Evolutionary conservation across 35 echinoderm and acorn worm species (phyloP), one percentile per base, ranked within the genome.

Genomic region (Strongylocentrotus purpuratus): DNA sequence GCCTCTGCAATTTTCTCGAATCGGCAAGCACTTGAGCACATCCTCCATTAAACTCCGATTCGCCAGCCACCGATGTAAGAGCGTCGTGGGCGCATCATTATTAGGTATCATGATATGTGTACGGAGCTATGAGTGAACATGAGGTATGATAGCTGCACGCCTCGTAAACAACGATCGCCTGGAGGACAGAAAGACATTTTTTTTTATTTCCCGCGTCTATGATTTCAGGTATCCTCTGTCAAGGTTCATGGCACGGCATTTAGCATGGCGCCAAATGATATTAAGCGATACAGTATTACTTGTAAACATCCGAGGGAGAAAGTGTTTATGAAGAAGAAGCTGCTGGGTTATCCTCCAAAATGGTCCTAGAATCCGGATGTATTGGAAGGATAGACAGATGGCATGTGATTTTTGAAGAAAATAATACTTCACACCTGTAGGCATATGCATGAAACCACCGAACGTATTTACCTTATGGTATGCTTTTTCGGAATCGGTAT

Each of bases 31-130:
- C 65, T n/a, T 28, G 7, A 78, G 20, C 22, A 78, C 65, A 78
- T 78, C 65, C 65, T 78, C 65, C 65, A 78, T n/a, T 78, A 78
- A 78, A 78, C 65, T 78, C 65, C 20, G 65, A 78, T 78, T 78
- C 22, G n/a, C 65, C 65, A n/a, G n/a, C n/a, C 25, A 78, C 65
- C 65, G 7, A 78, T 78, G 22, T 28, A 78, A 41, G 3, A 41
- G 65, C n/a, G 65, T 22, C 4, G 65, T 78, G 28, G 65, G 65
- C 22, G 65, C 28, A 78, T 78, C 65, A 78, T 78, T 78, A 78
- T 78, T 78, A 78, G 25, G 20, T 78, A 78, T 78, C 65, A 78
- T 28, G 65, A 78, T 78, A 28, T 78, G 22, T 78, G 11, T 17
- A n/a, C 65, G 65, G 4, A 28, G 20, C 28, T 8, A 4, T 28